Evolutionary conservation across 1,140 invertebrate species (phyloP), one percentile per base, ranked within the genome.

Genomic region (Dreissena rostriformis): DNA sequence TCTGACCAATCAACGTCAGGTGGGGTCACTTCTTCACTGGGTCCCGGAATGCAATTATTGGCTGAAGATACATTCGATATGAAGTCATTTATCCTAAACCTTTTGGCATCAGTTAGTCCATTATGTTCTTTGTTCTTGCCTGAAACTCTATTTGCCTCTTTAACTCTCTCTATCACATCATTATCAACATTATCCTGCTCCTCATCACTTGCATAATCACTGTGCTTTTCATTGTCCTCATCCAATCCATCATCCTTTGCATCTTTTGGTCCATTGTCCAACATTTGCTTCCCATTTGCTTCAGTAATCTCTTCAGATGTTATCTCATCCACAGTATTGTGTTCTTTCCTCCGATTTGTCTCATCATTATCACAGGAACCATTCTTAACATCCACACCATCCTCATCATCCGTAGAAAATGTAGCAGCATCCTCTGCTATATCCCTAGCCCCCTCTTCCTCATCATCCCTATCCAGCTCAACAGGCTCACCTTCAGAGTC

Each of bases 191-290:
- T 63, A 57, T 63, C 66, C 15, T 65, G 68, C n/a, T 26, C 80
- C 53, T 82, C 82, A n/a, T 78, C 86, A 74, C 53, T 82, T 67
- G 70, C 71, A n/a, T 19, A 53, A 70, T 77, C 82, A 79, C 61
- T 72, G 17, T 55, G 67, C n/a, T 63, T 77, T 19, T 71, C 75
- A 68, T 73, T 57, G n/a, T 77, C 66, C 67, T 86, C 70, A 15
- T 84, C 71, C 28, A 57, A 72, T 11, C 61, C 81, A 26, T 74
- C 71, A 29, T 61, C 70, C 1, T 76, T 65, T 52, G 57, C 74
- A 26, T 85, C 71, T 22, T 26, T 75, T 49, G 19, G 7, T 74
- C 71, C n/a, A 57, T 75, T 57, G 52, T 39, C 39, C 39, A 39
- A 39, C 39, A 39, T 39, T 39, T 39, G 39, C 8, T 39, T 39